These are phyloP conservation scores for Ectropis crepuscularia DNA, from an alignment of 2,888 invertebrate genomes.

Conservation along the genomic window DNA sequence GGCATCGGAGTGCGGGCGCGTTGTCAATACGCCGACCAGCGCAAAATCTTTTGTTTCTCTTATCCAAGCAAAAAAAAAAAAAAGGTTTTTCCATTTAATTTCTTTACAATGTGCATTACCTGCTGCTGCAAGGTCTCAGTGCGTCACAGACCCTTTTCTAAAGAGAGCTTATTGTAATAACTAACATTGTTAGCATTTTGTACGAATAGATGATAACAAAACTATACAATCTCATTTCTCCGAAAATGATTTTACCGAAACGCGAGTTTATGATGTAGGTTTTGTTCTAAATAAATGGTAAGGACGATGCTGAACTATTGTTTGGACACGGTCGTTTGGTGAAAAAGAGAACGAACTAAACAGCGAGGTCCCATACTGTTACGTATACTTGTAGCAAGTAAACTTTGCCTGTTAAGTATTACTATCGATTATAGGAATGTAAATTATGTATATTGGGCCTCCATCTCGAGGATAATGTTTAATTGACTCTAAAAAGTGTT, in stretches of 20 bases:
- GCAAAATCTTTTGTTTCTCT: constrained; percentile 58
- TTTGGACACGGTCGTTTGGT: background rate
- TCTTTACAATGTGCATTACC: constrained; percentile 54
- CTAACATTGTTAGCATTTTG: constrained; percentile 4
- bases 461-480: no score
- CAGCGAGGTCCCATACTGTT: no score
- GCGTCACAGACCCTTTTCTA: constrained; percentile 26
- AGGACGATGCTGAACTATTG: background rate
- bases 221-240: background rate
- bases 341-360: background rate
- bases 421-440: no score
- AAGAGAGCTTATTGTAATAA: constrained; percentile 9
- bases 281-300: no score
- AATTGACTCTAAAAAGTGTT: no score
- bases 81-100: constrained; percentile 44
- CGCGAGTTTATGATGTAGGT: no score
- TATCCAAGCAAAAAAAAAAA: constrained; percentile 54
- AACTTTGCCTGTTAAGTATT: no score
- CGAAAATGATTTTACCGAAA: background rate
- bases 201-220: background rate
- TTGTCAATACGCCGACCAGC: constrained; percentile 54
- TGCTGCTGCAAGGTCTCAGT: constrained; percentile 41
- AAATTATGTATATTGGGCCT: no score
- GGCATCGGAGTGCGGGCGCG: constrained; percentile 46
- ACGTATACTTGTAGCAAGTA: no score